Evolutionary conservation across 2,888 invertebrate species (phyloP).

Genomic region (Ommatoiulus sabulosus): DNA sequence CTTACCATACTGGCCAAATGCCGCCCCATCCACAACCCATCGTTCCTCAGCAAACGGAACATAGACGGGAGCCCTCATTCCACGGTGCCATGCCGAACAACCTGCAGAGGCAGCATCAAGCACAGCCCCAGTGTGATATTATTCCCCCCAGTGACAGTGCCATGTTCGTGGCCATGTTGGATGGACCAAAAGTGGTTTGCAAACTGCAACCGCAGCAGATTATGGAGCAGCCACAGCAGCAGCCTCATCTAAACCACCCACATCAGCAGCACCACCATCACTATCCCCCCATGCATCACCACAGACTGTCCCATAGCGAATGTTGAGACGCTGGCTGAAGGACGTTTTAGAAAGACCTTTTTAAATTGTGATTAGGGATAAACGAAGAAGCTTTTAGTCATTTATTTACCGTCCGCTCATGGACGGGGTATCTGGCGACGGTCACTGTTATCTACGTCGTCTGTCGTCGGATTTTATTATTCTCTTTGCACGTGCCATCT

Average conservation of each 20-base stretch:
- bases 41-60: constrained; percentile 66
- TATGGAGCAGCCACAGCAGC: constrained; percentile 52
- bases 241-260: constrained; percentile 53
- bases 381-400: constrained; percentile 47
- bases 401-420: constrained; percentile 1
- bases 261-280: constrained; percentile 55
- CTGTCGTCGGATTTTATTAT: constrained; percentile 48
- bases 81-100: constrained; percentile 63
- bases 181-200: constrained; percentile 88
- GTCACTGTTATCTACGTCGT: constrained; percentile 18
- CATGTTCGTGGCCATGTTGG: constrained; percentile 78
- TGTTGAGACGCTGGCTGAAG: constrained; percentile 29
- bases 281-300: constrained; percentile 23
- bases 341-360: constrained; percentile 30
- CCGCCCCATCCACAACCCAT: constrained; percentile 65
- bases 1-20: constrained; percentile 56
- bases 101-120: constrained; percentile 54
- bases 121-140: constrained; percentile 55
- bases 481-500: constrained; percentile 56
- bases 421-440: constrained; percentile 44
- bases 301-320: constrained; percentile 57
- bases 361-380: constrained; percentile 38
- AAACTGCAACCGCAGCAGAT: constrained; percentile 77
- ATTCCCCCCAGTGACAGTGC: constrained; percentile 61
- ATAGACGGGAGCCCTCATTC: constrained; percentile 64